Conservation (phyloP, 2,797 vertebrate genomes). For the Pseudochirops cupreus region DNA sequence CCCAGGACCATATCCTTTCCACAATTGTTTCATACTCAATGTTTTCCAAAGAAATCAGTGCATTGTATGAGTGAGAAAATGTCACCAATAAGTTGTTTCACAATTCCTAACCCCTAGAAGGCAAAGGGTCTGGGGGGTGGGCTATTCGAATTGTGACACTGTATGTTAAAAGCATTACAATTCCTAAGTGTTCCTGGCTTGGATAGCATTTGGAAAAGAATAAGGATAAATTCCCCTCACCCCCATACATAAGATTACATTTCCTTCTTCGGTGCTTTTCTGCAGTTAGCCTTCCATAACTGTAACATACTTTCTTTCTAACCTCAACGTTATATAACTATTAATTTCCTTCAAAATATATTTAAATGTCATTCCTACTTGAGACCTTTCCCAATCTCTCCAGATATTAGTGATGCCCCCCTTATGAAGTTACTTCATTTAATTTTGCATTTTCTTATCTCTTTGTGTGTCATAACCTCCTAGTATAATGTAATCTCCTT, state of each 20-base stretch:
- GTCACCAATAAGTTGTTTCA: neutral
- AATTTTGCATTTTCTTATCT: neutral
- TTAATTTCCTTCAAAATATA: neutral
- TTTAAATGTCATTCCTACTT: neutral
- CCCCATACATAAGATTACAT: neutral
- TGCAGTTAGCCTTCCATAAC: neutral
- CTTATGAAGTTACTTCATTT: neutral
- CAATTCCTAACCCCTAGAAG: neutral
- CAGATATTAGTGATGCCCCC: neutral
- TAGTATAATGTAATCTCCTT: neutral
- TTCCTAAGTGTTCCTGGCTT: neutral
- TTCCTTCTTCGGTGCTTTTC: neutral
- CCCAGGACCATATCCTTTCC: conserved; percentile 48
- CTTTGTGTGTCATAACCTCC: neutral
- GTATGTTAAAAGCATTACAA: neutral
- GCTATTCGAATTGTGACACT: too few relatives aligned
- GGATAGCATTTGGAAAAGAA: neutral
- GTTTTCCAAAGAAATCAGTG: conserved; percentile 46
- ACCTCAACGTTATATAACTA: neutral
- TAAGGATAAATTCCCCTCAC: neutral
- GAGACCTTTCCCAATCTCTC: neutral
- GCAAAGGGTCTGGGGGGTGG: too few relatives aligned
- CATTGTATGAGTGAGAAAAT: conserved; percentile 2
- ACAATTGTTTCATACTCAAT: conserved; percentile 40
- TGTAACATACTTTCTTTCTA: neutral